These are phyloP conservation scores for Aphaenogaster ashmeadi DNA, from an alignment of 1,140 invertebrate species.

Conservation along the genomic window DNA sequence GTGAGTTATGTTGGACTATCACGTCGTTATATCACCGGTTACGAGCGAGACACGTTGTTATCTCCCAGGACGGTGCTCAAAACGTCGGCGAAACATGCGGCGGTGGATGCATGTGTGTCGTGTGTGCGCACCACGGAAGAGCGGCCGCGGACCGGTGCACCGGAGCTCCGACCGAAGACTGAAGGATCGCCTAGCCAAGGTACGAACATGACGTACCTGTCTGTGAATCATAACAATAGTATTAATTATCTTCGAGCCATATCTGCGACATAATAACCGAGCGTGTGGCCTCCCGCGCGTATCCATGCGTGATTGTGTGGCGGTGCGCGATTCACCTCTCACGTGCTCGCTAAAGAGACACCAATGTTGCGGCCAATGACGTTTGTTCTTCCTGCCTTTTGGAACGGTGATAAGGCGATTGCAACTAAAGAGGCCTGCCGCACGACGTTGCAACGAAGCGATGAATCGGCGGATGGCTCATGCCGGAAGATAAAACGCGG, in stretches of 20 bases:
- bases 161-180: conserved; percentile 73
- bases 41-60: neutral
- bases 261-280: conserved; percentile 84
- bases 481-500: neutral
- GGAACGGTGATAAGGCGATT: conserved; percentile 16
- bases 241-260: conserved; percentile 84
- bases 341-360: conserved; percentile 45
- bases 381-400: conserved; percentile 49
- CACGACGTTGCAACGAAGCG: neutral
- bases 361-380: conserved; percentile 64
- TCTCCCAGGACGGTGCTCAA: neutral
- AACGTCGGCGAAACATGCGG: neutral
- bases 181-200: conserved; percentile 70
- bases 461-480: neutral
- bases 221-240: conserved; percentile 86
- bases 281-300: conserved; percentile 50
- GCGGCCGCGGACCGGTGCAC: neutral
- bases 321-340: conserved; percentile 22
- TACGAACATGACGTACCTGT: conserved; percentile 66
- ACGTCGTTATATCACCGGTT: neutral
- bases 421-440: neutral
- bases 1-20: neutral
- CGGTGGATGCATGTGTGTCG: neutral
- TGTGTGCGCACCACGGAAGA: neutral
- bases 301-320: neutral